Conservation (phyloP, 2,888 invertebrate genomes). For the Eupithecia abbreviata region DNA sequence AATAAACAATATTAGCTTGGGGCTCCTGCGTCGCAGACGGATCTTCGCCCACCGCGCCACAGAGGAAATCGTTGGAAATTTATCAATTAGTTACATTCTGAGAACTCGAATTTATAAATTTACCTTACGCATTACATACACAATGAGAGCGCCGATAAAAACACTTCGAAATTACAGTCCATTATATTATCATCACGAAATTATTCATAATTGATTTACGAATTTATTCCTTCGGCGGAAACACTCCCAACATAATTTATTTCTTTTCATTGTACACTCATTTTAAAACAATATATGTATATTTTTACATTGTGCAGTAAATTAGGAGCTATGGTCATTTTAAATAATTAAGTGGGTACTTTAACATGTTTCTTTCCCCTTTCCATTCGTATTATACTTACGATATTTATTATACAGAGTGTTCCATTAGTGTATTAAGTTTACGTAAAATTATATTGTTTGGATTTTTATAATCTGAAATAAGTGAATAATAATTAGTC, state of each 20-base stretch:
- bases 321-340: not conserved
- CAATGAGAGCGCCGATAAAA: not conserved
- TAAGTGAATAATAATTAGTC: too few relatives aligned
- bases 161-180: not conserved
- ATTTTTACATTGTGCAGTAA: not conserved
- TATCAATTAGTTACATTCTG: not conserved
- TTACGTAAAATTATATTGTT: too few relatives aligned
- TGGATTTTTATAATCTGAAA: too few relatives aligned
- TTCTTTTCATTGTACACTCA: not conserved
- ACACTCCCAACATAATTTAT: not conserved
- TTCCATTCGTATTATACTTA: not conserved
- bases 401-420: not conserved
- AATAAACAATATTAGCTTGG: too few relatives aligned
- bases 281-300: not conserved
- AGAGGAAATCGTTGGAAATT: not conserved
- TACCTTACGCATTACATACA: not conserved
- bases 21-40: too few relatives aligned
- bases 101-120: not conserved
- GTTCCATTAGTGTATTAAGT: not conserved
- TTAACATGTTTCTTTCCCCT: not conserved
- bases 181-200: not conserved
- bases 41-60: too few relatives aligned
- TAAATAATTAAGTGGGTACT: not conserved
- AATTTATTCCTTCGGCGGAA: not conserved
- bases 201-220: not conserved